phyloP scores from a whole-genome alignment of 1,140 invertebrate genomes.

The Heliconius congener region DNA sequence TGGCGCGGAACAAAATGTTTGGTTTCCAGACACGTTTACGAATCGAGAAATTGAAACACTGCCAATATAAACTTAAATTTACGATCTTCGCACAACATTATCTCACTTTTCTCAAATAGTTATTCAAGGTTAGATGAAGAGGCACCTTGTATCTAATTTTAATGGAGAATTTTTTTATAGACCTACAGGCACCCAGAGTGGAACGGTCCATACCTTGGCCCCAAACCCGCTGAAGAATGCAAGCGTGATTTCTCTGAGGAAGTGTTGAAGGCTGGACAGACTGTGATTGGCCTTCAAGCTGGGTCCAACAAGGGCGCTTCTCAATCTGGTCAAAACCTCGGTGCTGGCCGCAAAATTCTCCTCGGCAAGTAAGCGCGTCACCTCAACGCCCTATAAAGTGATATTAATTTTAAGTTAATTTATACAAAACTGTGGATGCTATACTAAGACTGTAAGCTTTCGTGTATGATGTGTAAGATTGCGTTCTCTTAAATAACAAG shows the following conservation, averaged over 20 bases:
- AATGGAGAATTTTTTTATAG: constrained; percentile 74
- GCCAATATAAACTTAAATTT: constrained; percentile 72
- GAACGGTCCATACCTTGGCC: constrained; percentile 93
- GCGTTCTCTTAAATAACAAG: constrained; percentile 47
- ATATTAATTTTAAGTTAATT: constrained; percentile 76
- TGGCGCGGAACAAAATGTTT: constrained; percentile 61
- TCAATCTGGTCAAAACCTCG: constrained; percentile 95
- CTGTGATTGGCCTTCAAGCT: constrained; percentile 95
- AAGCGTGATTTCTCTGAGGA: constrained; percentile 96
- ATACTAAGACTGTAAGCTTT: constrained; percentile 59
- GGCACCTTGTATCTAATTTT: constrained; percentile 29
- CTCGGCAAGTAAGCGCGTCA: constrained; percentile 88
- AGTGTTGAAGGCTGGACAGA: constrained; percentile 93
- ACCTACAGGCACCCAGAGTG: constrained; percentile 95
- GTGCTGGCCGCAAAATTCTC: constrained; percentile 94
- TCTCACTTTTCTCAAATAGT: constrained; percentile 74
- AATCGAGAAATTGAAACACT: constrained; percentile 59
- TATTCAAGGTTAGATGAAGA: constrained; percentile 54
- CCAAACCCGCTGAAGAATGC: constrained; percentile 94
- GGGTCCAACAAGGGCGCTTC: constrained; percentile 98
- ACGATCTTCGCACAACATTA: constrained; percentile 71
- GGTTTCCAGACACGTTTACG: constrained; percentile 54
- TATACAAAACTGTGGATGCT: constrained; percentile 71
- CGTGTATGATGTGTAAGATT: constrained; percentile 57
- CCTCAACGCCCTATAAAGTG: constrained; percentile 56